Conservation (phyloP, 2,888 invertebrate species). For the Mactromeris polynyma region DNA sequence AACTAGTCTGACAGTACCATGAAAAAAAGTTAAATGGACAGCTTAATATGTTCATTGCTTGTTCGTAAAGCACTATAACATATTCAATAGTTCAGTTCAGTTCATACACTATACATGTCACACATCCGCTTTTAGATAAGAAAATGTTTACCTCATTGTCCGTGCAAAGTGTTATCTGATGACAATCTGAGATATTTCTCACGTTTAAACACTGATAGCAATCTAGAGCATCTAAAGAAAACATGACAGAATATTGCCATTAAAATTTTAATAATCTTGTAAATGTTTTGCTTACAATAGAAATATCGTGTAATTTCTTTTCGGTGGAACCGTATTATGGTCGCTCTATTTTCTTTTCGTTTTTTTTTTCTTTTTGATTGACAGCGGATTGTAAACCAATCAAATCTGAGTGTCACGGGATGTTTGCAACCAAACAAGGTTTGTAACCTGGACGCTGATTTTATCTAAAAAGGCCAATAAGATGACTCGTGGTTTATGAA, state of each 20-base stretch:
- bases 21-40: not conserved
- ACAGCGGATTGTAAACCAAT: not conserved
- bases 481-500: no score
- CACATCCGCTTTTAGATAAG: not conserved
- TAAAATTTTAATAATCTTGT: no score
- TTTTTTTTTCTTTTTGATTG: no score
- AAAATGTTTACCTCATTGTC: not conserved
- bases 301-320: no score
- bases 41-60: not conserved
- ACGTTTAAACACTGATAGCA: slow-evolving; percentile 16
- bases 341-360: no score
- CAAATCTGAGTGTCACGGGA: not conserved
- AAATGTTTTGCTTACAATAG: no score
- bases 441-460: no score
- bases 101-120: not conserved
- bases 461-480: no score
- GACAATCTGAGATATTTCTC: no score
- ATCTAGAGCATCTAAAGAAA: not conserved
- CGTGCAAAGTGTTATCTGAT: no score
- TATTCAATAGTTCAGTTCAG: not conserved
- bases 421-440: not conserved
- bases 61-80: not conserved
- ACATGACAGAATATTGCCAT: not conserved
- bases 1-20: no score
- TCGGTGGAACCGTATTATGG: no score